Evolutionary conservation across 2,797 vertebrate species (phyloP), one percentile per base, ranked within the genome.

Genomic region (Staurois parvus): DNA sequence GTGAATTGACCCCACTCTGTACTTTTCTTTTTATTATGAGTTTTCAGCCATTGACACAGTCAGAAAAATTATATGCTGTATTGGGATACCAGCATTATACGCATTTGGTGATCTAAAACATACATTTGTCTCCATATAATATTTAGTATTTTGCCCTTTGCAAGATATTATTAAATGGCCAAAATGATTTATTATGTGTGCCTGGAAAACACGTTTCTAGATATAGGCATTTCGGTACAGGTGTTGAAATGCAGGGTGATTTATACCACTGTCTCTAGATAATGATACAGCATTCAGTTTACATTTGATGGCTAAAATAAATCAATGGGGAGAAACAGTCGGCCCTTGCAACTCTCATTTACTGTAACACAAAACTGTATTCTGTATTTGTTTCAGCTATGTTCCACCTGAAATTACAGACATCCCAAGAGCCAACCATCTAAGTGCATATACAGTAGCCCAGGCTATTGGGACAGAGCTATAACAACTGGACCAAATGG

Each of bases 301-400:
- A 80, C 78, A 80, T 56, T 72, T 59, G 77, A 79, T 67, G 67
- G 11, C 42, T 56, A 30, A 80, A 72, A 80, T 80, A 70, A 80
- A 80, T 80, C 78, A 80, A 80, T 80, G 59, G 8, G 28, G 21
- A 62, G 45, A 68, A 48, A 79, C 9, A 69, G 28, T 4, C 17
- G 28, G 45, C 40, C 15, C 28, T 21, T 24, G 45, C 72, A n/a
- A 72, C 17, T 45, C 24, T 13, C 52, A 56, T 62, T 66, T 78
- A 68, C 76, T 30, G 40, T n/a, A 79, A 42, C 21, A 21, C 19
- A 79, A 68, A 68, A 68, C 30, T 24, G 30, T 6, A 70, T 17
- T 24, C 30, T 21, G 52, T 24, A 34, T 70, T 70, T 34, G 68
- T 24, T 70, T 24, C 17, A 37, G 24, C 7, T 34, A 26, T 37